Percentiles rank a stretch among this genome's conserved stretches.
Conservation (phyloP, 2,113 vertebrate genomes). For the Muscicapa adusta region DNA sequence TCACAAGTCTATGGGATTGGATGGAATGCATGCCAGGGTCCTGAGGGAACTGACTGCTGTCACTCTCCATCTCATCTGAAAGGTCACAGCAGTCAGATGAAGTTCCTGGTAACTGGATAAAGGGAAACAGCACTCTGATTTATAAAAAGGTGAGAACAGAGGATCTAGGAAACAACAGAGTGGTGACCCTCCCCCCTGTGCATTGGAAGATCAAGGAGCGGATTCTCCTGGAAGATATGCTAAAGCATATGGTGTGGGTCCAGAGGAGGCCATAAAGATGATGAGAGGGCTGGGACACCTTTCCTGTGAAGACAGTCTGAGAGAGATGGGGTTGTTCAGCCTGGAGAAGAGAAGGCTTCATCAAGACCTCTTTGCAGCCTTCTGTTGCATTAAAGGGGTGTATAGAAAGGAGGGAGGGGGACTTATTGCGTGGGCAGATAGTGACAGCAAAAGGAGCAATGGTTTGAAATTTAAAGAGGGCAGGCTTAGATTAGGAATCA, state of each 20-base stretch:
- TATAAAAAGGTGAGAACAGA: neutral
- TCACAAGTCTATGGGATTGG: neutral
- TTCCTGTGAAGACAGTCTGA: neutral
- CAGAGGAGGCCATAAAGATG: neutral
- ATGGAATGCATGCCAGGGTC: neutral
- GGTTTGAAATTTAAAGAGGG: neutral
- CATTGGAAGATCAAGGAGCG: neutral
- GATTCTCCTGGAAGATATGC: neutral
- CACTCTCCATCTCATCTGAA: neutral
- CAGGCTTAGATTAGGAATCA: neutral
- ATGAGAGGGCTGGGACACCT: neutral
- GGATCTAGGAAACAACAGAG: neutral
- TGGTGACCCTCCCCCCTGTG: neutral
- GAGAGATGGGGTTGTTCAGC: neutral
- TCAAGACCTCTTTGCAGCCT: neutral
- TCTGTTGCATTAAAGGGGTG: neutral
- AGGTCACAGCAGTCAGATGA: neutral
- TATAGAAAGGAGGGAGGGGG: neutral
- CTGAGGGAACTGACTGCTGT: neutral
- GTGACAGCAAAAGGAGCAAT: neutral
- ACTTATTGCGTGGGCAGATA: neutral
- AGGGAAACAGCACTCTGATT: accelerated
- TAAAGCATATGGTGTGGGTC: accelerated
- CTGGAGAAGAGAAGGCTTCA: neutral
- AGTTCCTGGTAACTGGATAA: neutral